Evolutionary conservation across 2,888 invertebrate genomes (phyloP), one percentile per base, ranked within the genome.

Genomic region (Mantis religiosa): DNA sequence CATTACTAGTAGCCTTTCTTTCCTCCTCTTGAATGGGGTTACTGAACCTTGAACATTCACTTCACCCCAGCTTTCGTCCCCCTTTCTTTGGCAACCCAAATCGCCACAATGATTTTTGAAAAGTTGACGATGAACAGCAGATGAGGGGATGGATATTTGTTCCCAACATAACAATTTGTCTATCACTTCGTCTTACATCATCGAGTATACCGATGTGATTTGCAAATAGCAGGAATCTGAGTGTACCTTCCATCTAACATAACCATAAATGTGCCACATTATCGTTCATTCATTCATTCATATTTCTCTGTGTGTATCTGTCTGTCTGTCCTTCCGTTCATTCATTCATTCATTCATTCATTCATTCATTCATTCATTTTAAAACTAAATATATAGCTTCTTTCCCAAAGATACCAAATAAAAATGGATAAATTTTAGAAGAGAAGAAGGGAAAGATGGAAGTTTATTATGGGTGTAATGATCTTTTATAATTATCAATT

Each of bases 61-160:
- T 28, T 85, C 27, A 41, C 85, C 54, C 85, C 54, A 71, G 54
- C 20, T 25, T 25, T 71, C 54, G 20, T 15, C 20, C 25, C 54
- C 54, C 54, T 71, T 71, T 20, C 71, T 86, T 41, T 85, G 28
- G 86, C 86, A 86, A 86, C 71, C 28, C 15, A 85, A 86, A 86
- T 86, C 86, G 86, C 86, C 86, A 86, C 28, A n/a, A 85, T 85
- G 85, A 85, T 85, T 85, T 71, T 28, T 85, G 71, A 86, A 71
- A 86, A 86, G 28, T 8, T 86, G 71, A 81, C 54, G 54, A 71
- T 20, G 54, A 54, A 54, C 86, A 86, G 71, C 86, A 86, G 86
- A 86, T 86, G 86, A 86, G 71, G n/a, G 86, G 54, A 71, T 86
- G 86, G 86, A 86, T 81, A 81, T 71, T 86, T 25, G 86, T 71